Evolutionary conservation across 2,113 vertebrate species (phyloP), one percentile per base, ranked within the genome.

Genomic region (Telmatochromis sp.): DNA sequence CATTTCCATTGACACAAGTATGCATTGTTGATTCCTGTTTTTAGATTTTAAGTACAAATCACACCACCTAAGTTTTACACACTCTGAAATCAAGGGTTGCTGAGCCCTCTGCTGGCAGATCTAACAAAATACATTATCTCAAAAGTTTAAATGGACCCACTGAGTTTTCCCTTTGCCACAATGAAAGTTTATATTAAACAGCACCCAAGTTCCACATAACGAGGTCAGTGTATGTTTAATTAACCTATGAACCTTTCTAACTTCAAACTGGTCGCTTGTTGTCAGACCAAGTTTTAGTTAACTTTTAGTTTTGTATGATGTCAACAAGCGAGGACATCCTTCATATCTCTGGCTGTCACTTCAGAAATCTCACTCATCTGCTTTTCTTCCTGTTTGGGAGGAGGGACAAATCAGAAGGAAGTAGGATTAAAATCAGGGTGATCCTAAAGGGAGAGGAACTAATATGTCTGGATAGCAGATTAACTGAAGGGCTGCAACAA

Each of bases 21-120:
- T 68, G 31, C 26, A 26, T 47, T 28, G 12, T 13, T 23, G 9
- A 6, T 53, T 65, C 5, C 13, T 82, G 13, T 50, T 35, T 86
- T 21, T 60, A 83, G 15, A 86, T 78, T 51, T 15, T 19, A 51
- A 26, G 63, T 31, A 68, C 5, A 82, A 23, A 15, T 84, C 19
- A 53, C 23, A n/a, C 9, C 8, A 84, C 28, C 51, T 35, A 33
- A 15, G 35, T 75, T 3, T 28, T 15, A 31, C 40, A 14, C 21
- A 55, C 4, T 65, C 4, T 35, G n/a, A 86, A 88, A 89, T n/a
- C 21, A 84, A 80, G 84, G 85, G n/a, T 82, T 90, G 84, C 47
- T 93, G 93, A 94, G 94, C 95, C 95, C 94, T 91, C 96, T 96
- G 89, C 86, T 95, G 96, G 94, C 33, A 42, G 89, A 87, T 91